Evolutionary conservation across 2,797 vertebrate species (phyloP).

Genomic region (Podargus strigoides): DNA sequence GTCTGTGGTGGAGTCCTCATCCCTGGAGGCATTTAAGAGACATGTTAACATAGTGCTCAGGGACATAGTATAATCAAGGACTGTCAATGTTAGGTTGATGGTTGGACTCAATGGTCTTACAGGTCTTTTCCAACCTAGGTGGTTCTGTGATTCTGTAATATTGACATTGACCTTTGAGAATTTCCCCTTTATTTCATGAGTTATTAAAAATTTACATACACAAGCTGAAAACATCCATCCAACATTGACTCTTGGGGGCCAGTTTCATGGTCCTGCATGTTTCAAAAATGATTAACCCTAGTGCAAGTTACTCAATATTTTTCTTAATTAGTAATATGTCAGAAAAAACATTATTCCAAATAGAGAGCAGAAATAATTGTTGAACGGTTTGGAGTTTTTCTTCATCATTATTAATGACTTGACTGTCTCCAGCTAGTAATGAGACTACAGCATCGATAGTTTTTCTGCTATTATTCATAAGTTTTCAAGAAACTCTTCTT

Average conservation of each 20-base stretch:
- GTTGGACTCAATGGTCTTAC: no score
- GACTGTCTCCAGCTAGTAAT: background rate
- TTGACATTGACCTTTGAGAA: background rate
- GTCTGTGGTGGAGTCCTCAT: no score
- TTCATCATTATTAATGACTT: background rate
- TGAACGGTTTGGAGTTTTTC: background rate
- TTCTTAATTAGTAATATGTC: constrained; percentile 5
- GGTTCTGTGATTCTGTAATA: no score
- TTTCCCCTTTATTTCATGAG: background rate
- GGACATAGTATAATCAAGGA: no score
- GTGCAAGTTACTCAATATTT: background rate
- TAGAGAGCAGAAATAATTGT: background rate
- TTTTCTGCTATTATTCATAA: background rate
- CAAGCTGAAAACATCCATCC: background rate
- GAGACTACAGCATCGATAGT: background rate
- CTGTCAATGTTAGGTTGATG: no score
- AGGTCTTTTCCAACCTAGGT: no score
- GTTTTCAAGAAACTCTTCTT: background rate
- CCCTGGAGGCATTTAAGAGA: no score
- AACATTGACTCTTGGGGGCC: background rate
- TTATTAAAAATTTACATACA: background rate
- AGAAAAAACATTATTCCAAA: background rate
- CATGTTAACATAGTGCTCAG: no score
- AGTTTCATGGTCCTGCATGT: background rate
- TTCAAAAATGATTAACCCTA: background rate